These are phyloP conservation scores for Hirundo rustica DNA, from an alignment of 2,797 vertebrate species.

Conservation along the genomic window DNA sequence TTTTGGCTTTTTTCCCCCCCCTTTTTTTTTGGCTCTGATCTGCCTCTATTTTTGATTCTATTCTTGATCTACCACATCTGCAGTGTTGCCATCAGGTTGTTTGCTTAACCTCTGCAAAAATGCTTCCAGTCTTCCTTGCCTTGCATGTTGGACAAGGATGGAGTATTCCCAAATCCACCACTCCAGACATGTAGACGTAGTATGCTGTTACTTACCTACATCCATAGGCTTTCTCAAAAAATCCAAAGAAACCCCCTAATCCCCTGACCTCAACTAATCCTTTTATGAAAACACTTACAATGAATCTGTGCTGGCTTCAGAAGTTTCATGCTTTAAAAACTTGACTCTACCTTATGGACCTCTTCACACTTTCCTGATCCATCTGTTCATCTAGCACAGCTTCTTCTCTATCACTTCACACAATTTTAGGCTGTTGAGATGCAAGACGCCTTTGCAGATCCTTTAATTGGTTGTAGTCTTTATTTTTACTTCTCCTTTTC, in stretches of 20 bases:
- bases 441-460: slow-evolving; percentile 63
- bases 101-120: neutral
- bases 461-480: slow-evolving; percentile 49
- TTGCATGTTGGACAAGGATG: neutral
- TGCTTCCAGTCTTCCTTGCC: neutral
- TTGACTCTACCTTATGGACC: slow-evolving; percentile 58
- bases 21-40: neutral
- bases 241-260: neutral
- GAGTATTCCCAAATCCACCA: neutral
- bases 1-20: too few relatives aligned
- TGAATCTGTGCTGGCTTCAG: neutral
- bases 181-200: fast-evolving
- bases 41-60: neutral
- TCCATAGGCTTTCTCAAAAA: neutral
- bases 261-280: neutral
- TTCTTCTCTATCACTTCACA: slow-evolving; percentile 57
- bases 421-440: slow-evolving; percentile 49
- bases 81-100: neutral
- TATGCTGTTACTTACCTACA: neutral
- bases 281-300: slow-evolving; percentile 21
- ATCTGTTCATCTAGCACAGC: slow-evolving; percentile 64
- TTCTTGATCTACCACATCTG: neutral
- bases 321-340: slow-evolving; percentile 58
- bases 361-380: slow-evolving; percentile 54
- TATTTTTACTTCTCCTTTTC: slow-evolving; percentile 33